Evolutionary conservation across 2,888 invertebrate species (phyloP), one percentile per base, ranked within the genome.

Genomic region (Blera fallax): DNA sequence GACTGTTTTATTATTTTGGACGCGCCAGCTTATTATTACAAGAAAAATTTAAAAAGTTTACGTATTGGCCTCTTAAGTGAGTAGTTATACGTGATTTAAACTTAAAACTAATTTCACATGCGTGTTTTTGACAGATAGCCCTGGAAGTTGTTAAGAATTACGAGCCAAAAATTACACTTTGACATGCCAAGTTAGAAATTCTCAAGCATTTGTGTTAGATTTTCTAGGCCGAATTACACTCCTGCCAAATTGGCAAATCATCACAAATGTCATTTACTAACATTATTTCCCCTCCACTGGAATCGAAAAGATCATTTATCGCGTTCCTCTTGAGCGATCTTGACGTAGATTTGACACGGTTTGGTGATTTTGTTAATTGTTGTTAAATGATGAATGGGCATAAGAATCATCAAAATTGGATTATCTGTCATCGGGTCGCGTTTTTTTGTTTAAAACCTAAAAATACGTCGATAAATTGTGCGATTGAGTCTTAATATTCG

Each of bases 391-490:
- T 54, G 14, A 60, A 37, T 40, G 60, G 62, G 21, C 74, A 65
- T 60, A 29, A 40, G 72, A 48, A 70, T 76, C 45, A 77, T 85
- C 65, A 65, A 52, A 72, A 60, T 72, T 56, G 45, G 62, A 79
- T 65, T 79, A 79, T 34, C 48, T 50, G 72, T 72, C 72, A 79
- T 50, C 64, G 62, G 45, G n/a, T 8, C 3, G 11, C 24, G 34
- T 56, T 32, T 3, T 54, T 56, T 32, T 40, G 11, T 16, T 58
- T 11, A 40, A 27, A 29, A n/a, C n/a, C 27, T 40, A 18, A 52
- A 48, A 67, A 37, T 40, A 69, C 54, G 8, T 52, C 60, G 14
- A 37, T 72, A 37, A 69, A 54, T 32, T 56, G 37, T 48, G 37
- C 37, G 69, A 76, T 74, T 54, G 24, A n/a, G 27, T 50, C 60